Evolutionary conservation across 2,888 invertebrate species (phyloP).

Genomic region (Hemaris fuciformis): DNA sequence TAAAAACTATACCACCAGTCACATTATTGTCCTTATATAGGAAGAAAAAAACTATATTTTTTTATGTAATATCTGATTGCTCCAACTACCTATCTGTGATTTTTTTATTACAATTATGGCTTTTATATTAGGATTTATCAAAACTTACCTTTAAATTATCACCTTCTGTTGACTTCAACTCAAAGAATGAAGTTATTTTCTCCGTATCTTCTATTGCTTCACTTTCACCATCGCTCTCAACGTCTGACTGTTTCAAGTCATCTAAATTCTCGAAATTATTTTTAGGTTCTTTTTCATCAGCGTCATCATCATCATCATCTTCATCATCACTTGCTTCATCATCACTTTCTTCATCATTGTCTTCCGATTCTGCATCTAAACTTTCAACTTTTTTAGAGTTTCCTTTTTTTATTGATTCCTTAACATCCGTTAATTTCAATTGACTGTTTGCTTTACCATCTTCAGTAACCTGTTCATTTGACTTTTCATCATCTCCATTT

Average conservation of each 20-base stretch:
- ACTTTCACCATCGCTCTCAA: slow-evolving; percentile 55
- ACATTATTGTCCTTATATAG: neutral
- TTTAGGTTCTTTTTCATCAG: slow-evolving; percentile 26
- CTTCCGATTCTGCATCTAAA: slow-evolving; percentile 22
- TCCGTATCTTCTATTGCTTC: slow-evolving; percentile 36
- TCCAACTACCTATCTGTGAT: no score
- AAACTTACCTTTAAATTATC: slow-evolving; percentile 61
- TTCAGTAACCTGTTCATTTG: slow-evolving; percentile 16
- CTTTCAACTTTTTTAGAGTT: slow-evolving; percentile 17
- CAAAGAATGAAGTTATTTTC: slow-evolving; percentile 57
- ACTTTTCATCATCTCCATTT: slow-evolving; percentile 16
- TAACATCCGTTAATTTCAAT: neutral
- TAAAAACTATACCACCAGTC: no score
- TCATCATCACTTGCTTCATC: no score
- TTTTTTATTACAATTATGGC: neutral
- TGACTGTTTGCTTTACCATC: neutral
- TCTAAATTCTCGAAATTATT: slow-evolving; percentile 53
- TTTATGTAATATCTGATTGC: no score
- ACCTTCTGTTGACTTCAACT: slow-evolving; percentile 54
- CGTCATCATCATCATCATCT: slow-evolving; percentile 29
- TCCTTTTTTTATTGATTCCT: neutral
- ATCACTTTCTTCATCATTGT: slow-evolving; percentile 24
- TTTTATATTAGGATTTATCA: neutral
- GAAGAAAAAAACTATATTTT: no score
- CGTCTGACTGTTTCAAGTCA: slow-evolving; percentile 76